Evolutionary conservation across 2,888 invertebrate genomes (phyloP), one percentile per base, ranked within the genome.

Genomic region (Apodemia duryi): DNA sequence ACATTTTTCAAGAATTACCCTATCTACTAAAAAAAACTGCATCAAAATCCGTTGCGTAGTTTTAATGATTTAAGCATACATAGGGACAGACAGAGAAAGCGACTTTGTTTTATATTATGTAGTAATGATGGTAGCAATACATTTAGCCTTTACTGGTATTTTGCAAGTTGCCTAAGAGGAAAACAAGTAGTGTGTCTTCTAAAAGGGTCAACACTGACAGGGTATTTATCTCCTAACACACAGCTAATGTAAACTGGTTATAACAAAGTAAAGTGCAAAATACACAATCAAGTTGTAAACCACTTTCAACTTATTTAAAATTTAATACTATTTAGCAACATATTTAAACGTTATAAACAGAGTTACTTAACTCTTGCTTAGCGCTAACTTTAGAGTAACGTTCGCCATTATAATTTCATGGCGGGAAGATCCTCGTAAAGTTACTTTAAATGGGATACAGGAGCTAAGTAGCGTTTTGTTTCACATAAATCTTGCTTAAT

Each of bases 371-470:
- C 57, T 57, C 57, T 57, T 57, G 57, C 57, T 57, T 11, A 29
- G 57, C 13, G 32, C 57, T 32, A 57, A 57, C 57, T 57, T 57
- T 29, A 32, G 13, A 57, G 57, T 57, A 57, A 57, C 29, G 13
- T 43, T 61, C 51, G 41, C 35, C n/a, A 51, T 65, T 66, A 63
- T 66, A 63, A 62, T 49, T 66, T 61, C 63, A 61, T 52, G 52
- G 61, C 52, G 52, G 11, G 43, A 13, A 60, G 11, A 61, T 29
- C 29, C 62, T 66, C 64, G 64, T 66, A 66, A 66, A 66, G 64
- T 46, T n/a, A 52, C 66, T 21, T 46, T 66, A 66, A 66, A 46
- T 62, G 62, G 35, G 65, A 43, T 65, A 57, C 65, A 62, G 54
- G 65, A 43, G 41, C 61, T 52, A 29, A 57, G 57, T 57, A 57